Conservation (phyloP, 2,888 invertebrate species). For the Andrena chrysosceles region DNA sequence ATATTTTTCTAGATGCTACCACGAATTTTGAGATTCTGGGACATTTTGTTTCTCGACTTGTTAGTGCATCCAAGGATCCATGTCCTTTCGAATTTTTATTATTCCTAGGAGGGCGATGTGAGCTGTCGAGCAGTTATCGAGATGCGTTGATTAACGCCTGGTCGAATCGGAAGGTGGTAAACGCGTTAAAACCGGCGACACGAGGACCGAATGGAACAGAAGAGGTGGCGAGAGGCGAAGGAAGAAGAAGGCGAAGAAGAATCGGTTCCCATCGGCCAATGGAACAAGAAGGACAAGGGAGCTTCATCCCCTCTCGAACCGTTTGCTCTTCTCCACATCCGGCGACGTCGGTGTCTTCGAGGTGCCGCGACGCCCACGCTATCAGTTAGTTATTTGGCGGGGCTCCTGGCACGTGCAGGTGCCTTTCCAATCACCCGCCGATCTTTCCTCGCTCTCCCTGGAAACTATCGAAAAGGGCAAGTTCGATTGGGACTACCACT, state of each 20-base stretch:
- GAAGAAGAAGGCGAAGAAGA: conserved; percentile 65
- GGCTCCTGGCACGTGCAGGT: conserved; percentile 72
- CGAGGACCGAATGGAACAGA: conserved; percentile 47
- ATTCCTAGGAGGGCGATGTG: background rate
- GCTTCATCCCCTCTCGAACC: conserved; percentile 76
- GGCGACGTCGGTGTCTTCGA: conserved; percentile 75
- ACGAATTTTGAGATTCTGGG: background rate
- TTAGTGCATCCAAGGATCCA: no score
- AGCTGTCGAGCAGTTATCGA: conserved; percentile 8
- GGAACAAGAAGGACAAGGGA: conserved; percentile 67
- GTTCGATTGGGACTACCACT: no score
- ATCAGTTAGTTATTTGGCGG: conserved; percentile 82
- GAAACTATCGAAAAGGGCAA: no score
- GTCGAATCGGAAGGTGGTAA: conserved; percentile 56
- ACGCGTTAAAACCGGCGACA: conserved; percentile 49
- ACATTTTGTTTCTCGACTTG: background rate
- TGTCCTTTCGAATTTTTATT: no score
- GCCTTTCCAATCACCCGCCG: conserved; percentile 48
- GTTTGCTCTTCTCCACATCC: conserved; percentile 61
- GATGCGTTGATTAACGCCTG: conserved; percentile 70
- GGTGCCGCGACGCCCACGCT: conserved; percentile 75
- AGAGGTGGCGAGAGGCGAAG: conserved; percentile 31
- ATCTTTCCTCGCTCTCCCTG: conserved; percentile 9
- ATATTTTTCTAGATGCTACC: no score
- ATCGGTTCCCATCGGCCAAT: conserved; percentile 69